Percentiles rank a stretch among this genome's conserved stretches.
Conservation (phyloP, 2,113 vertebrate species). For the Varanus salvator region DNA sequence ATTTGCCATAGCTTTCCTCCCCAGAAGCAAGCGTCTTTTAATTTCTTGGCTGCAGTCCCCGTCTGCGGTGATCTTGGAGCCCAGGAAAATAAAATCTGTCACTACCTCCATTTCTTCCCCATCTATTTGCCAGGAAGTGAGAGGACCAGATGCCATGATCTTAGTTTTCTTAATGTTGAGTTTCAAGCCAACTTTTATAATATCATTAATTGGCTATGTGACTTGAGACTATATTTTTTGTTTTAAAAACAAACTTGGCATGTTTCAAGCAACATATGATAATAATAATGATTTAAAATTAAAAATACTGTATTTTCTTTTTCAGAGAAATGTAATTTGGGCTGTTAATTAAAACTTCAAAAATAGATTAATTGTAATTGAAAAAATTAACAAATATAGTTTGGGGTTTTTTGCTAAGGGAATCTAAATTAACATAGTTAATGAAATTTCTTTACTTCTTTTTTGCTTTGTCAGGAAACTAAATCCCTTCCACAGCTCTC, state of each 20-base stretch:
- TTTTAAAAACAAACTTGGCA: neutral
- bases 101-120: too few relatives aligned
- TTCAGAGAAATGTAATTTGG: slow-evolving; percentile 58
- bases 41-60: too few relatives aligned
- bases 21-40: too few relatives aligned
- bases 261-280: slow-evolving; percentile 28
- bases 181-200: too few relatives aligned
- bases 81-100: too few relatives aligned
- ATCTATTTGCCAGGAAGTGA: too few relatives aligned
- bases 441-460: slow-evolving; percentile 74
- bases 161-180: too few relatives aligned
- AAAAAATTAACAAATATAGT: slow-evolving; percentile 72
- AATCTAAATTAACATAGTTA: slow-evolving; percentile 76
- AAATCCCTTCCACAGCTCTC: slow-evolving; percentile 57
- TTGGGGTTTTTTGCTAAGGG: slow-evolving; percentile 58
- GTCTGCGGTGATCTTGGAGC: too few relatives aligned
- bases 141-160: too few relatives aligned
- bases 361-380: slow-evolving; percentile 79
- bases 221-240: neutral
- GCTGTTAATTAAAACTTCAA: slow-evolving; percentile 78
- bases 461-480: slow-evolving; percentile 80
- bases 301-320: slow-evolving; percentile 37
- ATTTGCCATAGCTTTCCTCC: too few relatives aligned
- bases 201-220: slow-evolving; percentile 16
- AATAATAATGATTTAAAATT: neutral